A percentile compares a stretch with the other conserved stretches of the same genome.
Conservation (phyloP, 2,888 invertebrate species). For the Ditula angustiorana region DNA sequence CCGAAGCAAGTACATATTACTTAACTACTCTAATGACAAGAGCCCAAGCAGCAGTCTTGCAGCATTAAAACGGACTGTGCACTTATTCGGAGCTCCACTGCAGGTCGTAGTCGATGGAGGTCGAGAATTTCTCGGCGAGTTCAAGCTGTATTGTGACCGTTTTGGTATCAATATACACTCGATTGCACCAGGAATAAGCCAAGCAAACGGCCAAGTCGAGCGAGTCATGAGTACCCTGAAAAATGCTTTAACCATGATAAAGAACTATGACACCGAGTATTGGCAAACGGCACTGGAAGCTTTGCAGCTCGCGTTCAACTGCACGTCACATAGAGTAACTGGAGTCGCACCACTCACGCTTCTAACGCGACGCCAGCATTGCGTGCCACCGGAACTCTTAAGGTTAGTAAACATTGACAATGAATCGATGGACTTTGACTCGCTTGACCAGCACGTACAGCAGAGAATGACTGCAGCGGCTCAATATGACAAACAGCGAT, state of each 20-base stretch:
- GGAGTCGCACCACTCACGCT: constrained; percentile 44
- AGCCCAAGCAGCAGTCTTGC: constrained; percentile 27
- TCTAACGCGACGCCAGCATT: constrained; percentile 41
- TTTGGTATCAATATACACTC: constrained; percentile 41
- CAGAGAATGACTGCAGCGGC: constrained; percentile 39
- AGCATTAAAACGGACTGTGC: constrained; percentile 41
- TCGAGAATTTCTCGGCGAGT: constrained; percentile 44
- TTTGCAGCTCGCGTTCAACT: constrained; percentile 47
- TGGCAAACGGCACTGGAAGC: constrained; percentile 45
- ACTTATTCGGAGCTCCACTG: constrained; percentile 42
- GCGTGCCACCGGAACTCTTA: constrained; percentile 44
- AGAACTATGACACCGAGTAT: constrained; percentile 44
- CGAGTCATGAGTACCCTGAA: constrained; percentile 41
- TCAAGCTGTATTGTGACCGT: constrained; percentile 40
- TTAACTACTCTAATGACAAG: constrained; percentile 36
- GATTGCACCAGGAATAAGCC: constrained; percentile 44
- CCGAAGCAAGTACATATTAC: constrained; percentile 39
- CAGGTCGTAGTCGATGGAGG: constrained; percentile 45
- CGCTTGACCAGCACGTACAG: constrained; percentile 40
- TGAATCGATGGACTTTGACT: constrained; percentile 39
- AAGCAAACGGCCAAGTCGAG: constrained; percentile 47
- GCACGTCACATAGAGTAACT: constrained; percentile 42
- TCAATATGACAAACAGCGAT: constrained; percentile 40
- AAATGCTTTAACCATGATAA: constrained; percentile 41
- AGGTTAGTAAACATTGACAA: constrained; percentile 41